Evolutionary conservation across 35 echinoderm and acorn worm genomes (phyloP).

Genomic region (Ophiothrix spiculata): DNA sequence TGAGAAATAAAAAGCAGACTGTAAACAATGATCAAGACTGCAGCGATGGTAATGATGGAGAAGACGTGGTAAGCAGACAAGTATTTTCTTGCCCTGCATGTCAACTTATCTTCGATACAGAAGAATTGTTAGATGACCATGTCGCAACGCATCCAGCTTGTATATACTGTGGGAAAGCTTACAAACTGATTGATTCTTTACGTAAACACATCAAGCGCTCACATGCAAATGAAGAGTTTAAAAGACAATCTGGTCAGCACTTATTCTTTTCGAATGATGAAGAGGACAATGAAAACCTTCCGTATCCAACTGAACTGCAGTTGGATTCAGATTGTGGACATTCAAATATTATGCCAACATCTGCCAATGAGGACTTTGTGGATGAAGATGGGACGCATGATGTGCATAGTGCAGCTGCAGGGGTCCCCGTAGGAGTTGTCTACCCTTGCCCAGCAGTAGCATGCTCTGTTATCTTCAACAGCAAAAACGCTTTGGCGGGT

Average conservation of each 20-base stretch:
- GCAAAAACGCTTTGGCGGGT: neutral
- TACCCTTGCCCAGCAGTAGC: neutral
- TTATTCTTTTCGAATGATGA: neutral
- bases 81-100: neutral
- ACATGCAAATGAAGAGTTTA: neutral
- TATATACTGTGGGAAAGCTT: neutral
- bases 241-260: neutral
- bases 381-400: no score
- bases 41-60: no score
- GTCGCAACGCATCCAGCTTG: neutral
- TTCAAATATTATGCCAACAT: no score
- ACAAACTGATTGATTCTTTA: neutral
- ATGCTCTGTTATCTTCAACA: neutral
- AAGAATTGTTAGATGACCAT: neutral
- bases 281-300: no score
- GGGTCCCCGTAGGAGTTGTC: neutral
- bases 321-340: no score
- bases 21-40: no score
- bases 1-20: no score
- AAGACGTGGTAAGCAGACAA: neutral
- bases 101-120: neutral
- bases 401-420: no score
- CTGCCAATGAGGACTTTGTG: no score
- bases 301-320: no score
- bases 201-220: neutral